A percentile compares a stretch with the other conserved stretches of the same genome.
Evolutionary conservation across 2,797 vertebrate genomes (phyloP).

Genomic region (Acipenser transmontanus): DNA sequence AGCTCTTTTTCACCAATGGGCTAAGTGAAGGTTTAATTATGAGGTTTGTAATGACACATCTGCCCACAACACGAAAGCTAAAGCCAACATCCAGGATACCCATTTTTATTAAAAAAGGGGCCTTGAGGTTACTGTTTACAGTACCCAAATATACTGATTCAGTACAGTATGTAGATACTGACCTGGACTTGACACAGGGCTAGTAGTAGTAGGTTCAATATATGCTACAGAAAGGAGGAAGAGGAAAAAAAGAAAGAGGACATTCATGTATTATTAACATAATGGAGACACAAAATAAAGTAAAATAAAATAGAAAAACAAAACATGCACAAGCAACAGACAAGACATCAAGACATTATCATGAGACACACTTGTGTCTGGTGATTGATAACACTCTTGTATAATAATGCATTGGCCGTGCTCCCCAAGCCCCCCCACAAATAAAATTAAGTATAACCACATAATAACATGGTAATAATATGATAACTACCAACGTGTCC

Average conservation of each 20-base stretch:
- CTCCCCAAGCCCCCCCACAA: too few species aligned
- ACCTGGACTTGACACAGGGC: slow-evolving; percentile 97
- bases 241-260: slow-evolving; percentile 78
- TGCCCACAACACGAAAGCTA: slow-evolving; percentile 29
- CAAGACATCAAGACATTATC: slow-evolving; percentile 42
- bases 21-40: slow-evolving; percentile 31
- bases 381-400: background rate
- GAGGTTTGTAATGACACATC: slow-evolving; percentile 42
- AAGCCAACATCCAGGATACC: slow-evolving; percentile 24
- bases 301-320: slow-evolving; percentile 54
- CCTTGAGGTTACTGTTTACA: slow-evolving; percentile 53
- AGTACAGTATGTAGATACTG: slow-evolving; percentile 89
- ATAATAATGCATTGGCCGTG: too few species aligned
- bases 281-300: slow-evolving; percentile 81
- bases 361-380: slow-evolving; percentile 32
- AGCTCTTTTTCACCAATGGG: slow-evolving; percentile 20
- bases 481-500: too few species aligned
- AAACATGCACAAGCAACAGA: slow-evolving; percentile 65
- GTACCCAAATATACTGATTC: slow-evolving; percentile 72
- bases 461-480: too few species aligned
- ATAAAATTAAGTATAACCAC: too few species aligned
- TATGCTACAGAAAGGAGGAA: slow-evolving; percentile 87
- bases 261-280: slow-evolving; percentile 93
- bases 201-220: slow-evolving; percentile 96
- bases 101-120: slow-evolving; percentile 24